A percentile compares a stretch with the other conserved stretches of the same genome.
Evolutionary conservation across 2,888 invertebrate species (phyloP).

Genomic region (Tortrix viridana): DNA sequence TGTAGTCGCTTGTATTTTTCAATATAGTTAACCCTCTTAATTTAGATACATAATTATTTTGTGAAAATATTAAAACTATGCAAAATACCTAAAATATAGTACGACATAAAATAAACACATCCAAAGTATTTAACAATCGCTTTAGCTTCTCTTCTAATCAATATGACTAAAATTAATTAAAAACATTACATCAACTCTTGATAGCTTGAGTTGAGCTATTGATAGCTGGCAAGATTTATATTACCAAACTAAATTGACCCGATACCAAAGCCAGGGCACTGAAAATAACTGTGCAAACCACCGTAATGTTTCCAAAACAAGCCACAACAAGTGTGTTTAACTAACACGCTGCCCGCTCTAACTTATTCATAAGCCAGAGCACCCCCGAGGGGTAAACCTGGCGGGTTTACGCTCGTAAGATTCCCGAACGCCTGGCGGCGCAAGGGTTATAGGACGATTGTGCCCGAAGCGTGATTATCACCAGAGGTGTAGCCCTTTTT

Average conservation of each 20-base stretch:
- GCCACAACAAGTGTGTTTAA: slow-evolving; percentile 20
- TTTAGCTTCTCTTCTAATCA: too few relatives aligned
- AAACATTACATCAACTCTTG: too few relatives aligned
- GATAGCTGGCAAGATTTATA: too few relatives aligned
- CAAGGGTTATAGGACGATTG: slow-evolving; percentile 47
- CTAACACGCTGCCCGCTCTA: slow-evolving; percentile 36
- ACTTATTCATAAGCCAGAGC: slow-evolving; percentile 41
- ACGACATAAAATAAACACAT: too few relatives aligned
- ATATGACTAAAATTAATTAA: too few relatives aligned
- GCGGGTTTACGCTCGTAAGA: slow-evolving; percentile 47
- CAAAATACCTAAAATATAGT: too few relatives aligned
- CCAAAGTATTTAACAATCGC: too few relatives aligned
- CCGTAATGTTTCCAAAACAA: neutral
- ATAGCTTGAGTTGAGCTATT: too few relatives aligned
- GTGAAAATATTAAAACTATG: too few relatives aligned
- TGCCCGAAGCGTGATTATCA: slow-evolving; percentile 37
- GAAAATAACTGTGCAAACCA: neutral
- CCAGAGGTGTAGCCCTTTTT: slow-evolving; percentile 36
- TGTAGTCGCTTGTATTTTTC: too few relatives aligned
- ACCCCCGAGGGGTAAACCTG: slow-evolving; percentile 46
- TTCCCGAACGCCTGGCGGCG: slow-evolving; percentile 52
- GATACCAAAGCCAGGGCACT: neutral
- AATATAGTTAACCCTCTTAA: too few relatives aligned
- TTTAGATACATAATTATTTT: too few relatives aligned
- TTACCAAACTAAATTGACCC: neutral